These are phyloP conservation scores for Chascanopsetta lugubris DNA, from an alignment of 2,113 vertebrate genomes.

Conservation along the genomic window DNA sequence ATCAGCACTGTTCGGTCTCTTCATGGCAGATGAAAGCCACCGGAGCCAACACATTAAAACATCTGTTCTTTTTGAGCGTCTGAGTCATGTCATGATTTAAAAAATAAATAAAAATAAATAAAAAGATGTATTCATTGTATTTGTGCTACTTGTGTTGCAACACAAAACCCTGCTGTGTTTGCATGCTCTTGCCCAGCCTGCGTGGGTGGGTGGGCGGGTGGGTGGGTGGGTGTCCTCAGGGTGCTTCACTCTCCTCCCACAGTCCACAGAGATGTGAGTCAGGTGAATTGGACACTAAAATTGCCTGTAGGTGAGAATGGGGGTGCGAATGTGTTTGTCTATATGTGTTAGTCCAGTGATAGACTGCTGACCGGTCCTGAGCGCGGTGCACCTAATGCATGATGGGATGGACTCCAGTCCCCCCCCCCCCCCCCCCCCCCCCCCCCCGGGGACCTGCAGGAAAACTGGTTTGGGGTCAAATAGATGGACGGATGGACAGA, in stretches of 20 bases:
- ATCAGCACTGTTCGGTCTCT: background rate
- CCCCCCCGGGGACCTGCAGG: background rate
- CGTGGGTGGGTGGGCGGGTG: too few relatives aligned
- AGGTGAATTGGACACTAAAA: conserved; percentile 27
- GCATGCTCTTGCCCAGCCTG: conserved; percentile 5
- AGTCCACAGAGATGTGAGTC: background rate
- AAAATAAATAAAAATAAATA: background rate
- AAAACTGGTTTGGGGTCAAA: conserved; percentile 7
- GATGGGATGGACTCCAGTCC: conserved; percentile 9
- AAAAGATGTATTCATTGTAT: background rate
- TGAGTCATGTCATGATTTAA: background rate
- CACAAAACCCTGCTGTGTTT: background rate
- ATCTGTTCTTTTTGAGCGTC: background rate
- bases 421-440: too few relatives aligned
- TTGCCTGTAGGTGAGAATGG: conserved; percentile 18
- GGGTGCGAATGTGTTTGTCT: conserved; percentile 33
- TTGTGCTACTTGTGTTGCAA: background rate
- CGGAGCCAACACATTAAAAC: background rate
- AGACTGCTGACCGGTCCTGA: background rate
- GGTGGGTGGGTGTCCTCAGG: background rate
- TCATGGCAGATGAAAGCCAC: background rate
- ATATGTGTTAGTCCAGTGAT: conserved; percentile 20
- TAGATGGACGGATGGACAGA: background rate
- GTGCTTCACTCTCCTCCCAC: conserved; percentile 9
- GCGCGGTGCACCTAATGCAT: conserved; percentile 3